Conservation (phyloP, 2,888 invertebrate genomes). For the Agrotis puta region DNA sequence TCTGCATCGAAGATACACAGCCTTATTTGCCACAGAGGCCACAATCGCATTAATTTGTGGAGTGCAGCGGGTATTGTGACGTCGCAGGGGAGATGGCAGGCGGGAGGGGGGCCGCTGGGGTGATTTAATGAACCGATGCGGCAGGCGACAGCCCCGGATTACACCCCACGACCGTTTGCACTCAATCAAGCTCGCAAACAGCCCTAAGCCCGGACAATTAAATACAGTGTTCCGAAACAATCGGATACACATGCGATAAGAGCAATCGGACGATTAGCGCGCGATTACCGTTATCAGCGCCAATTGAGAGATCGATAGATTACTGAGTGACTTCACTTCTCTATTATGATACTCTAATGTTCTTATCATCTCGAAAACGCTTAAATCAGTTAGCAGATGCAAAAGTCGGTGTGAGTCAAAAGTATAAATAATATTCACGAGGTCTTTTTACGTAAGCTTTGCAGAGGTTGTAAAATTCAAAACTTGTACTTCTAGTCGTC, state of each 20-base stretch:
- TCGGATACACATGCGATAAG: slow-evolving; percentile 85
- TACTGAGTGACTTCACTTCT: slow-evolving; percentile 33
- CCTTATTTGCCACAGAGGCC: slow-evolving; percentile 79
- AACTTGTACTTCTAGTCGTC: neutral
- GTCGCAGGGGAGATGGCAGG: slow-evolving; percentile 61
- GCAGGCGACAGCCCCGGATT: slow-evolving; percentile 88
- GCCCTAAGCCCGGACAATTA: slow-evolving; percentile 88
- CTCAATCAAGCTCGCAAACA: slow-evolving; percentile 90
- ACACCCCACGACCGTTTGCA: slow-evolving; percentile 89
- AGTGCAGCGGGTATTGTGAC: slow-evolving; percentile 83
- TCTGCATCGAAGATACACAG: slow-evolving; percentile 71
- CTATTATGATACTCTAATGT: slow-evolving; percentile 23
- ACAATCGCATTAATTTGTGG: slow-evolving; percentile 89
- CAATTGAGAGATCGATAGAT: slow-evolving; percentile 70
- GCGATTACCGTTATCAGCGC: slow-evolving; percentile 73
- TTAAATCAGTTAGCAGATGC: slow-evolving; percentile 3
- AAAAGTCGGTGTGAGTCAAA: neutral
- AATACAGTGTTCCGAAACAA: slow-evolving; percentile 88
- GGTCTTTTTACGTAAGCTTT: neutral
- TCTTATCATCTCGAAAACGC: slow-evolving; percentile 7
- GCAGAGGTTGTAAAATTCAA: neutral
- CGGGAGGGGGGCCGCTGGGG: slow-evolving; percentile 73
- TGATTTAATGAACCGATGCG: slow-evolving; percentile 90
- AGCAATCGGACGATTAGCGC: slow-evolving; percentile 81
- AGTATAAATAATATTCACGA: neutral